Percentiles rank a stretch among this genome's conserved stretches.
Evolutionary conservation across 2,797 vertebrate genomes (phyloP).

Genomic region (Oryzias dopingdopingensis): DNA sequence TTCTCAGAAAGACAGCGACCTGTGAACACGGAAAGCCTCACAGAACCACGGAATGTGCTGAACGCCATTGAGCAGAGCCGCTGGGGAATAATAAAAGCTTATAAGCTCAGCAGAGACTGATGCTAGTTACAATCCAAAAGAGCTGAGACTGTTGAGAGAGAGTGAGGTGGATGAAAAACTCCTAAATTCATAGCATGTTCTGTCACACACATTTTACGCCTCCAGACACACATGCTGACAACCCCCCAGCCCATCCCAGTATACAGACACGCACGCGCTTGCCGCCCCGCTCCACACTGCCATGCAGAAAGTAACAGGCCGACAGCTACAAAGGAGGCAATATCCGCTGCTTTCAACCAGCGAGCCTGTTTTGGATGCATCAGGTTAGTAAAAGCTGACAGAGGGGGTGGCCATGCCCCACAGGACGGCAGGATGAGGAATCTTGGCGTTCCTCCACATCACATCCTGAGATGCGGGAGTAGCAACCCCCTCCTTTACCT

Average conservation of each 20-base stretch:
- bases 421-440: constrained; percentile 81
- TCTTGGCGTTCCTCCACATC: constrained; percentile 72
- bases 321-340: constrained; percentile 82
- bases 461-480: constrained; percentile 67
- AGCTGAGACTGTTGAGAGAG: constrained; percentile 25
- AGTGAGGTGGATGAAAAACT: constrained; percentile 21
- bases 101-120: constrained; percentile 56
- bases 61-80: constrained; percentile 23
- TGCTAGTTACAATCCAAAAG: constrained; percentile 36
- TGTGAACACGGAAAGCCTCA: constrained; percentile 6
- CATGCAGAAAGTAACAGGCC: constrained; percentile 73
- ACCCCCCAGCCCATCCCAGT: constrained; percentile 15
- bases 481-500: constrained; percentile 18
- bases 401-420: constrained; percentile 80
- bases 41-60: constrained; percentile 7
- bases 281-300: constrained; percentile 61
- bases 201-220: constrained; percentile 47
- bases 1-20: constrained; percentile 10
- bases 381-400: constrained; percentile 82
- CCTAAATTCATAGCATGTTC: constrained; percentile 57
- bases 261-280: constrained; percentile 47
- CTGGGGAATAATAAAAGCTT: constrained; percentile 43
- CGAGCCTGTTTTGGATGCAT: constrained; percentile 72
- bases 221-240: constrained; percentile 52
- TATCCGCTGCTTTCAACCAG: constrained; percentile 77